Evolutionary conservation across 2,113 vertebrate genomes (phyloP).

Genomic region (Lepus timidus): DNA sequence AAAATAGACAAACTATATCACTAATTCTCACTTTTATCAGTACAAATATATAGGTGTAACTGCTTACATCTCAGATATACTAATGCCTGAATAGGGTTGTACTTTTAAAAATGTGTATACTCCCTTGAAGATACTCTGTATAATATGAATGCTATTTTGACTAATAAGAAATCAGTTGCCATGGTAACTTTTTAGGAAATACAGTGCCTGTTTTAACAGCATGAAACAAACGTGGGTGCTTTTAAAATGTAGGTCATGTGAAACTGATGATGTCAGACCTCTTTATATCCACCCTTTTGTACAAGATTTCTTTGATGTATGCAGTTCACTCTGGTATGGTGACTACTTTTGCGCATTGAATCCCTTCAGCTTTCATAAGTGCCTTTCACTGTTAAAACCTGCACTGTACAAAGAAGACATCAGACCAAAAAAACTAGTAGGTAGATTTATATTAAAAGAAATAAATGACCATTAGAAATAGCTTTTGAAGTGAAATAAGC

Average conservation of each 20-base stretch:
- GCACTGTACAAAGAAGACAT: background rate
- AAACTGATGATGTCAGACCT: slow-evolving; percentile 23
- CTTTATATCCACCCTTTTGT: background rate
- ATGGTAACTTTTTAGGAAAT: slow-evolving; percentile 40
- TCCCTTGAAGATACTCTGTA: background rate
- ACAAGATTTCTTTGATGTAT: background rate
- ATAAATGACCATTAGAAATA: slow-evolving; percentile 57
- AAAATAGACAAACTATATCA: background rate
- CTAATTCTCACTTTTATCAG: background rate
- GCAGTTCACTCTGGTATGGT: background rate
- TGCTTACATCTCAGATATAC: background rate
- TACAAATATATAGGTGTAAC: background rate
- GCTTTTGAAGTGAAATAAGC: slow-evolving; percentile 17
- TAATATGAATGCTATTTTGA: background rate
- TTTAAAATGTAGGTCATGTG: slow-evolving; percentile 3
- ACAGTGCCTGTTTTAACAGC: slow-evolving; percentile 7
- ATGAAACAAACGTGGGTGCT: background rate
- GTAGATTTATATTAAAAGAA: slow-evolving; percentile 58
- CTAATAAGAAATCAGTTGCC: slow-evolving; percentile 19
- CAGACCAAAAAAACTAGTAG: slow-evolving; percentile 6
- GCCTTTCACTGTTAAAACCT: slow-evolving; percentile 26
- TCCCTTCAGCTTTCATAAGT: background rate
- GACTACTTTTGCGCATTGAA: background rate
- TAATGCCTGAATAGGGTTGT: background rate
- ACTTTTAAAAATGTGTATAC: background rate